These are phyloP conservation scores for Oncorhynchus clarkii DNA, from an alignment of 2,113 vertebrate species.

Conservation along the genomic window DNA sequence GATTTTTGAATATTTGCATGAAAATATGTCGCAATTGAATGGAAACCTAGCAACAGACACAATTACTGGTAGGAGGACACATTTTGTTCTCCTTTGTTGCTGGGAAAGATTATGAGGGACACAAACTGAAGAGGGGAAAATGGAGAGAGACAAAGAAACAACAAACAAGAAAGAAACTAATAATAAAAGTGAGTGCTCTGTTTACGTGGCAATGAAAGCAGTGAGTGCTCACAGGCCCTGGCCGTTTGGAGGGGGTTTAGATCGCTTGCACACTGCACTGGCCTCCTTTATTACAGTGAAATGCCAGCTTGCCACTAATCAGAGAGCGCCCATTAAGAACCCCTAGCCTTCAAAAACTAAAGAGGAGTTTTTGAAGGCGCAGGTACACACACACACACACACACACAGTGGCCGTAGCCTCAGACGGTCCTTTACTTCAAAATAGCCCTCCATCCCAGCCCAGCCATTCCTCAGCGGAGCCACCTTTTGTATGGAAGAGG, in stretches of 20 bases:
- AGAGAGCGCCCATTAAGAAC: slow-evolving; percentile 74
- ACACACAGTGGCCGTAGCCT: background rate
- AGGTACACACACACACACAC: background rate
- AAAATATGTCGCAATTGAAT: no score
- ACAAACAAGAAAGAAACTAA: slow-evolving; percentile 14
- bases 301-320: slow-evolving; percentile 72
- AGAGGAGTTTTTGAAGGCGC: no score
- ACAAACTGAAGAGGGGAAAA: slow-evolving; percentile 4
- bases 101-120: background rate
- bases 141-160: slow-evolving; percentile 47
- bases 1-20: no score
- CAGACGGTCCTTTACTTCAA: slow-evolving; percentile 48
- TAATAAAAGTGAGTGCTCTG: background rate
- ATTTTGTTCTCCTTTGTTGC: background rate
- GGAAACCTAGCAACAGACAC: no score
- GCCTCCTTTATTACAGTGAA: slow-evolving; percentile 67
- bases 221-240: slow-evolving; percentile 55
- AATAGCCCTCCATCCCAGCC: slow-evolving; percentile 33
- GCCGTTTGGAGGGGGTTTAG: slow-evolving; percentile 74
- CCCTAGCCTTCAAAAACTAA: slow-evolving; percentile 49
- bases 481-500: slow-evolving; percentile 72
- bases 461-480: slow-evolving; percentile 51
- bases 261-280: slow-evolving; percentile 76
- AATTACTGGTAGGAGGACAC: no score
- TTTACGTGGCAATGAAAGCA: slow-evolving; percentile 52